phyloP scores from a whole-genome alignment of 2,113 vertebrate genomes.

The Percina caprodes region DNA sequence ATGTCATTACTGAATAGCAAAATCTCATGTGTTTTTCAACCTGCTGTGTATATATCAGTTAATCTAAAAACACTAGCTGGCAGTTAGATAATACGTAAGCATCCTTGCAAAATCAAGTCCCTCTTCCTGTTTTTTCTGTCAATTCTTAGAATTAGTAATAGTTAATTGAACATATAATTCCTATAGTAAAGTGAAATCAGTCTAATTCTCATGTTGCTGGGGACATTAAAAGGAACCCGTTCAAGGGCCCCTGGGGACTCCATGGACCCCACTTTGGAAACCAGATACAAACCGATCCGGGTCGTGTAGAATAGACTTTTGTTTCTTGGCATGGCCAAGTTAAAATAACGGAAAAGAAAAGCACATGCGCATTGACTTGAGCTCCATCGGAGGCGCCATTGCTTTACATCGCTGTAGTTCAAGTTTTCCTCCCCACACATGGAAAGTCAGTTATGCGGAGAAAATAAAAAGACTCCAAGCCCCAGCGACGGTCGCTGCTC shows the following conservation, averaged over 20 bases:
- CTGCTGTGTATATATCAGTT: neutral
- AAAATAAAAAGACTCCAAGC: slow-evolving; percentile 69
- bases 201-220: neutral
- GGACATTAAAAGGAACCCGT: neutral
- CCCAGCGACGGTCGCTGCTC: slow-evolving; percentile 55
- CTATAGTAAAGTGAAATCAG: neutral
- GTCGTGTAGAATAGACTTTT: slow-evolving; percentile 43
- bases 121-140: slow-evolving; percentile 32
- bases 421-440: slow-evolving; percentile 41
- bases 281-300: slow-evolving; percentile 35
- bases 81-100: slow-evolving; percentile 9
- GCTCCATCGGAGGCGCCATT: slow-evolving; percentile 70
- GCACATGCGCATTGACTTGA: slow-evolving; percentile 77
- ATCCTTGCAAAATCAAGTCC: slow-evolving; percentile 28
- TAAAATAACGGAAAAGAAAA: slow-evolving; percentile 84
- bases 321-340: slow-evolving; percentile 44
- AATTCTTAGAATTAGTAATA: neutral
- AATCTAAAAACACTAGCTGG: slow-evolving; percentile 10
- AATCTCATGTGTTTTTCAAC: slow-evolving; percentile 28
- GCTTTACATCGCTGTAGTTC: slow-evolving; percentile 79
- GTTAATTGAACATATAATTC: neutral
- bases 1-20: neutral
- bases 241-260: neutral
- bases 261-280: neutral
- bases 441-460: slow-evolving; percentile 47